phyloP scores from a whole-genome alignment of 2,888 invertebrate species.

The Nebria salina region DNA sequence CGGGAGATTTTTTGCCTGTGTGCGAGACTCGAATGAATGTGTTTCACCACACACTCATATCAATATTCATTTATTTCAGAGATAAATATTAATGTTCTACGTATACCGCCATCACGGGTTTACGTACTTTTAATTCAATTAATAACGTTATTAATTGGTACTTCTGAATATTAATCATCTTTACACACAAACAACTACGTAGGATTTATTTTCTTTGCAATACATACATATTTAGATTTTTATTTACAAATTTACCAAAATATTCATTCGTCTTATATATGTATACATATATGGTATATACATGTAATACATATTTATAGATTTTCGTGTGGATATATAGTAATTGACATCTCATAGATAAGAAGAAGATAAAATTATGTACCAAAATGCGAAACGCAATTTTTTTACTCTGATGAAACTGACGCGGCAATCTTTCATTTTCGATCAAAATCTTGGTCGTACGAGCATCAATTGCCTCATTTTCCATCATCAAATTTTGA shows the following conservation, averaged over 20 bases:
- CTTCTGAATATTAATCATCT: not conserved
- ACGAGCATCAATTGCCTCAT: not conserved
- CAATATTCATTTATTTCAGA: constrained; percentile 32
- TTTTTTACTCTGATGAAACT: too few species aligned
- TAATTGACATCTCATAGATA: too few species aligned
- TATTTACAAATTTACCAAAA: too few species aligned
- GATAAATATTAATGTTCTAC: not conserved
- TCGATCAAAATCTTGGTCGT: not conserved
- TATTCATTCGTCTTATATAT: too few species aligned
- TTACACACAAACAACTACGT: not conserved
- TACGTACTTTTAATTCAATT: not conserved
- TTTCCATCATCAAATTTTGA: not conserved
- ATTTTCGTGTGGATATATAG: too few species aligned
- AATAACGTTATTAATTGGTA: not conserved
- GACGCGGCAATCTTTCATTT: not conserved
- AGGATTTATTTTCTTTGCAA: not conserved
- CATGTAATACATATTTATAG: too few species aligned
- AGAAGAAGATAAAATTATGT: too few species aligned
- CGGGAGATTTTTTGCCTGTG: constrained; percentile 31
- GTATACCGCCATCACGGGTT: not conserved
- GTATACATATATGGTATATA: too few species aligned
- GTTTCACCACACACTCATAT: constrained; percentile 32
- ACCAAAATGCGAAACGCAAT: too few species aligned
- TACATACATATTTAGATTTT: too few species aligned
- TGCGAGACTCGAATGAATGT: constrained; percentile 31